phyloP scores from a whole-genome alignment of 2,888 invertebrate genomes.

The Drosophila heteroneura region DNA sequence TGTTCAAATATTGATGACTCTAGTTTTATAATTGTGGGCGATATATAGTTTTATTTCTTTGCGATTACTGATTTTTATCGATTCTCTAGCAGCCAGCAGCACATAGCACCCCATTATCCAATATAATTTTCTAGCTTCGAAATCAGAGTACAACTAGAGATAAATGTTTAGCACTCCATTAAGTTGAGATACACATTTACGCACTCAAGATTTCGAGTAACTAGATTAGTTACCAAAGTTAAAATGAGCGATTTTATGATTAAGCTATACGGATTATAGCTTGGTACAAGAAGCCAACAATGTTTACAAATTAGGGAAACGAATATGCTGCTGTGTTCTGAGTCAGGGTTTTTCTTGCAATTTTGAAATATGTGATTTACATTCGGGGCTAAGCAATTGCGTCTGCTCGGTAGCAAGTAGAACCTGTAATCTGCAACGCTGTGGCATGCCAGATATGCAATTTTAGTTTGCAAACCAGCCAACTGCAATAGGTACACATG shows the following conservation, averaged over 20 bases:
- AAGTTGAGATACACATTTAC: neutral
- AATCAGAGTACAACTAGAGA: neutral
- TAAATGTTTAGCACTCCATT: neutral
- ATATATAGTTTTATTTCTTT: neutral
- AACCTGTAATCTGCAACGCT: conserved; percentile 2
- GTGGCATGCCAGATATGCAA: conserved; percentile 35
- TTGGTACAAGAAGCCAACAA: neutral
- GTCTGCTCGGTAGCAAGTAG: neutral
- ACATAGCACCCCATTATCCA: neutral
- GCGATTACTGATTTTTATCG: neutral
- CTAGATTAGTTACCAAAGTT: neutral
- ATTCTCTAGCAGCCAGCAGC: neutral
- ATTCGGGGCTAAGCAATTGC: conserved; percentile 9
- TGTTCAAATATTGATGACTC: neutral
- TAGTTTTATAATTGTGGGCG: neutral
- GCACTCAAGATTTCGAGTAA: neutral
- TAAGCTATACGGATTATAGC: neutral
- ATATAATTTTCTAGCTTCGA: neutral
- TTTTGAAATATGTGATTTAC: conserved; percentile 2
- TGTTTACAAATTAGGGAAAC: neutral
- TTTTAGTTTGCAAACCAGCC: neutral
- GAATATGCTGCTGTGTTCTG: neutral
- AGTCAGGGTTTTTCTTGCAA: neutral
- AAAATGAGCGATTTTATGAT: no score
- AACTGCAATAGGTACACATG: neutral